Percentiles rank a stretch among this genome's conserved stretches.
Evolutionary conservation across 2,888 invertebrate species (phyloP).

Genomic region (Bombylius discolor): DNA sequence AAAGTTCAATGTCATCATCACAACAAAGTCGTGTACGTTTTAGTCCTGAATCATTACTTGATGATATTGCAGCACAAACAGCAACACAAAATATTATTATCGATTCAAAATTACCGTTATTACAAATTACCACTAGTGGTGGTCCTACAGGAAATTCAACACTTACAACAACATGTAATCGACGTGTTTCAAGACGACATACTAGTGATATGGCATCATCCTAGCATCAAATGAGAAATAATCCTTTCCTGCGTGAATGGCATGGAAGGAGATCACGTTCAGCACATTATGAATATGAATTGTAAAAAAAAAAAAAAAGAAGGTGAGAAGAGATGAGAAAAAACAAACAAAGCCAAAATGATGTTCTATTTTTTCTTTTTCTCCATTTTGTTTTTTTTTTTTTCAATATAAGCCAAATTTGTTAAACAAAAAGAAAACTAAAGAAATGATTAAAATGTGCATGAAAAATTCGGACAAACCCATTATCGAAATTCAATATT

Average conservation of each 20-base stretch:
- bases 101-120: slow-evolving; percentile 19
- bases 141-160: slow-evolving; percentile 10
- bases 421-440: too few relatives aligned
- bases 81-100: slow-evolving; percentile 19
- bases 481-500: too few relatives aligned
- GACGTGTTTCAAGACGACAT: slow-evolving; percentile 23
- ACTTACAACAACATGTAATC: slow-evolving; percentile 2
- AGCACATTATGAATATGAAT: slow-evolving; percentile 33
- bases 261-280: slow-evolving; percentile 35
- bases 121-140: slow-evolving; percentile 6
- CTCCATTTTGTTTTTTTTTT: too few relatives aligned
- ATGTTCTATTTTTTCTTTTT: too few relatives aligned
- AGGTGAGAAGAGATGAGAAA: too few relatives aligned
- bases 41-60: slow-evolving; percentile 61
- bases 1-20: slow-evolving; percentile 47
- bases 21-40: slow-evolving; percentile 63
- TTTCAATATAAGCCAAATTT: too few relatives aligned
- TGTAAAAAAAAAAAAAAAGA: slow-evolving; percentile 19
- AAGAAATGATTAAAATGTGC: too few relatives aligned
- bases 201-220: slow-evolving; percentile 25
- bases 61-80: slow-evolving; percentile 27
- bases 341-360: too few relatives aligned
- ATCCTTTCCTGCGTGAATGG: slow-evolving; percentile 25
- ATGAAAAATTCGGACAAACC: too few relatives aligned
- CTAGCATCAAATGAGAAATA: slow-evolving; percentile 32